Conservation (phyloP, 2,888 invertebrate species). For the Cryptocephalus moraei region DNA sequence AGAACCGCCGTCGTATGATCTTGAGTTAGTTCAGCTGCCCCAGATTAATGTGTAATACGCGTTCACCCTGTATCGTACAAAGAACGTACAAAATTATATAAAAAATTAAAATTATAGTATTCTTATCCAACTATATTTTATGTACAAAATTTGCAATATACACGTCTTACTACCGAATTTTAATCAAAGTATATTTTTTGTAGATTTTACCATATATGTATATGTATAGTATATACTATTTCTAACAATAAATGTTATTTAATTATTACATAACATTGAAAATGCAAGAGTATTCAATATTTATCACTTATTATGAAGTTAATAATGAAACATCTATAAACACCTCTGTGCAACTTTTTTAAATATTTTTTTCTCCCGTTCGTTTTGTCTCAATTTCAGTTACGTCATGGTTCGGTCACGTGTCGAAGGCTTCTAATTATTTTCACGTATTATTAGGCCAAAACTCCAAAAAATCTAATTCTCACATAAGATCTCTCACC, state of each 20-base stretch:
- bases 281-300: slow-evolving; percentile 15
- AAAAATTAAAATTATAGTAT: slow-evolving; percentile 26
- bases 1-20: not conserved
- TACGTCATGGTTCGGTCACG: no score
- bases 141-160: slow-evolving; percentile 23
- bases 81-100: slow-evolving; percentile 28
- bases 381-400: not conserved
- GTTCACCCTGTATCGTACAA: slow-evolving; percentile 29
- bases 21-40: slow-evolving; percentile 20
- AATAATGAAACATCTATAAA: slow-evolving; percentile 12
- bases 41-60: slow-evolving; percentile 14
- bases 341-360: slow-evolving; percentile 6
- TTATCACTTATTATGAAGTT: slow-evolving; percentile 7
- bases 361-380: slow-evolving; percentile 3
- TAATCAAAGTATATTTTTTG: slow-evolving; percentile 18
- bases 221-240: slow-evolving; percentile 17
- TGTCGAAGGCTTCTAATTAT: no score
- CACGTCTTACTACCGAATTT: slow-evolving; percentile 17
- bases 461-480: no score
- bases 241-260: slow-evolving; percentile 18
- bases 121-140: slow-evolving; percentile 23
- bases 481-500: no score
- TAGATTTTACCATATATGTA: slow-evolving; percentile 1
- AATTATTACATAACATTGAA: slow-evolving; percentile 15
- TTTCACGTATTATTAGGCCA: no score